phyloP scores from a whole-genome alignment of 35 echinoderm and acorn worm species.

The Holothuria glaberrima region DNA sequence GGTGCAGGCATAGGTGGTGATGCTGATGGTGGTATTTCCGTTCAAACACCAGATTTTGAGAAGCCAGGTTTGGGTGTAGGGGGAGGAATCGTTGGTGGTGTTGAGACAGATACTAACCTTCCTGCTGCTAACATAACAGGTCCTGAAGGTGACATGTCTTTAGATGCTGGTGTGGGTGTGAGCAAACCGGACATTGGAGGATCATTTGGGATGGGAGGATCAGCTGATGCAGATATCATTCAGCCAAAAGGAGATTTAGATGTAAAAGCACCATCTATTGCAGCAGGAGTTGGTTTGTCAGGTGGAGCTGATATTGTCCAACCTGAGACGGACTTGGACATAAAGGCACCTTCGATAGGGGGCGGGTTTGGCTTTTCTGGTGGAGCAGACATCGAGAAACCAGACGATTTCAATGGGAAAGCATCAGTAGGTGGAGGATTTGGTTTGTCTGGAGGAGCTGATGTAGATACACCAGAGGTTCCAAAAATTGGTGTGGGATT shows the following conservation, averaged over 20 bases:
- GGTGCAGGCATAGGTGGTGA: slow-evolving; percentile 11
- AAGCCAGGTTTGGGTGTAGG: slow-evolving; percentile 17
- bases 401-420: slow-evolving; percentile 26
- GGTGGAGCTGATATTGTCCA: slow-evolving; percentile 1
- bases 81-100: slow-evolving; percentile 34
- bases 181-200: neutral
- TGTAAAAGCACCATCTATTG: too few relatives aligned
- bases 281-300: neutral
- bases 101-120: slow-evolving; percentile 46
- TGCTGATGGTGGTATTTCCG: slow-evolving; percentile 9
- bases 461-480: slow-evolving; percentile 54
- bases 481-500: slow-evolving; percentile 38
- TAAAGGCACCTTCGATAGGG: neutral
- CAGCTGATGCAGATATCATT: neutral
- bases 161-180: slow-evolving; percentile 3
- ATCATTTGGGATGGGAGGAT: too few relatives aligned
- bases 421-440: slow-evolving; percentile 36
- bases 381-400: slow-evolving; percentile 32
- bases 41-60: slow-evolving; percentile 37
- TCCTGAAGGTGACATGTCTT: slow-evolving; percentile 37
- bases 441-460: slow-evolving; percentile 47
- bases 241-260: slow-evolving; percentile 1
- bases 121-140: slow-evolving; percentile 51
- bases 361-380: neutral
- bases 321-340: neutral